These are phyloP conservation scores for Kryphioiulus occultus DNA, from an alignment of 2,888 invertebrate species.

Conservation along the genomic window DNA sequence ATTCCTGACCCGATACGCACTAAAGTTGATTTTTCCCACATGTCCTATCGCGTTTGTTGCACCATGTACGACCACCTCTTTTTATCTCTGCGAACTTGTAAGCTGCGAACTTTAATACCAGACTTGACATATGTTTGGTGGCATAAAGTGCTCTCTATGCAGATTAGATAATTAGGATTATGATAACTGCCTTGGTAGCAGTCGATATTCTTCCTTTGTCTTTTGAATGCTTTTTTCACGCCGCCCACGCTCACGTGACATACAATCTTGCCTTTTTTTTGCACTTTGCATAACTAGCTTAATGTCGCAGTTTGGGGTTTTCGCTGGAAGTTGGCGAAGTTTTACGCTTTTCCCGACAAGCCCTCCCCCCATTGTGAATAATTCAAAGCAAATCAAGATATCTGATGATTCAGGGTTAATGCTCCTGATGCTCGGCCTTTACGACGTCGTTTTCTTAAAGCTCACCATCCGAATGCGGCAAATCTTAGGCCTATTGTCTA, in stretches of 20 bases:
- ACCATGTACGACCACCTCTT: too few relatives aligned
- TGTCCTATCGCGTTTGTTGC: too few relatives aligned
- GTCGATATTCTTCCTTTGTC: conserved; percentile 2
- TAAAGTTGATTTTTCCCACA: too few relatives aligned
- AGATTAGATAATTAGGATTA: not conserved
- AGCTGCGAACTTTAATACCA: too few relatives aligned
- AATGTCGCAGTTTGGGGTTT: not conserved
- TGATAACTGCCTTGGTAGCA: not conserved
- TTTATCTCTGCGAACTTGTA: too few relatives aligned
- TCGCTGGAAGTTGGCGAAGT: not conserved
- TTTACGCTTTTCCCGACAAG: not conserved
- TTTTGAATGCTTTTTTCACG: not conserved
- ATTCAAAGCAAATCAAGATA: conserved; percentile 13
- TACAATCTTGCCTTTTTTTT: not conserved
- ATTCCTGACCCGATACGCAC: too few relatives aligned
- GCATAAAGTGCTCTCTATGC: not conserved
- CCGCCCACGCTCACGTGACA: not conserved
- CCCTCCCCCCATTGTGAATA: conserved; percentile 30
- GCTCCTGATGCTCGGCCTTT: conserved; percentile 20
- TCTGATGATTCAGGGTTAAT: conserved; percentile 40
- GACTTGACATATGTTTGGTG: not conserved
- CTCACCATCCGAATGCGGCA: not conserved
- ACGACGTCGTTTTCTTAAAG: conserved; percentile 37
- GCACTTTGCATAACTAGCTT: conserved; percentile 31
- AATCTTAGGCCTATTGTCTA: conserved; percentile 7